A percentile compares a stretch with the other conserved stretches of the same genome.
Conservation (phyloP, 1,140 invertebrate species). For the Camponotus vicinus region DNA sequence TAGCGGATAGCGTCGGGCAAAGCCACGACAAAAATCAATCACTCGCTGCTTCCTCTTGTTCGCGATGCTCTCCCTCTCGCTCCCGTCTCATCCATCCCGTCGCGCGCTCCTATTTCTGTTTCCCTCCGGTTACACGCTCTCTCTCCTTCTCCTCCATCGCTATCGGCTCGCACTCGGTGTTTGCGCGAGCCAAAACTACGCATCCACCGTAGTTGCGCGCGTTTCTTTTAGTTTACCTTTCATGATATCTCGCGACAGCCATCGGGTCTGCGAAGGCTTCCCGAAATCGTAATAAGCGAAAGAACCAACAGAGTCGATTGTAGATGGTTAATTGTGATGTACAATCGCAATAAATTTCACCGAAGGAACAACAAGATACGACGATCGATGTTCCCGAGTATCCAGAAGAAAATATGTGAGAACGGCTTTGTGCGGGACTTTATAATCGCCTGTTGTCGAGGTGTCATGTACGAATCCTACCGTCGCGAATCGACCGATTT, state of each 20-base stretch:
- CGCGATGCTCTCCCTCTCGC: slow-evolving; percentile 64
- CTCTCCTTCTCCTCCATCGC: slow-evolving; percentile 23
- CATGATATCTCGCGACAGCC: slow-evolving; percentile 25
- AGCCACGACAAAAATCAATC: slow-evolving; percentile 87
- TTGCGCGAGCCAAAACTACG: slow-evolving; percentile 25
- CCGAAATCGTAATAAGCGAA: slow-evolving; percentile 21
- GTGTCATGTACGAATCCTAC: slow-evolving; percentile 43
- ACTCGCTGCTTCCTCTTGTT: slow-evolving; percentile 81
- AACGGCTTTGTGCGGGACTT: slow-evolving; percentile 32
- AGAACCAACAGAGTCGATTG: not conserved
- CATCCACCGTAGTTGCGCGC: not conserved
- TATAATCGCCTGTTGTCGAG: not conserved
- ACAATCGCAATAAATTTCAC: not conserved
- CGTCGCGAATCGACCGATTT: slow-evolving; percentile 58
- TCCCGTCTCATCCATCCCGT: slow-evolving; percentile 48
- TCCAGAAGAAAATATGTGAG: slow-evolving; percentile 27
- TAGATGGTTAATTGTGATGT: not conserved
- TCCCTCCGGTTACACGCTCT: slow-evolving; percentile 65
- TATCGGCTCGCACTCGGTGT: slow-evolving; percentile 6
- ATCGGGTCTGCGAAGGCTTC: slow-evolving; percentile 70
- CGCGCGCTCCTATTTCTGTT: slow-evolving; percentile 43
- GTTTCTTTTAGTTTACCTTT: slow-evolving; percentile 26
- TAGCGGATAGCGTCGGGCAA: slow-evolving; percentile 85
- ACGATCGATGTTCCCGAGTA: not conserved
- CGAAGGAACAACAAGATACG: not conserved